These are phyloP conservation scores for Hemibagrus guttatus DNA, from an alignment of 2,797 vertebrate species.

Conservation along the genomic window DNA sequence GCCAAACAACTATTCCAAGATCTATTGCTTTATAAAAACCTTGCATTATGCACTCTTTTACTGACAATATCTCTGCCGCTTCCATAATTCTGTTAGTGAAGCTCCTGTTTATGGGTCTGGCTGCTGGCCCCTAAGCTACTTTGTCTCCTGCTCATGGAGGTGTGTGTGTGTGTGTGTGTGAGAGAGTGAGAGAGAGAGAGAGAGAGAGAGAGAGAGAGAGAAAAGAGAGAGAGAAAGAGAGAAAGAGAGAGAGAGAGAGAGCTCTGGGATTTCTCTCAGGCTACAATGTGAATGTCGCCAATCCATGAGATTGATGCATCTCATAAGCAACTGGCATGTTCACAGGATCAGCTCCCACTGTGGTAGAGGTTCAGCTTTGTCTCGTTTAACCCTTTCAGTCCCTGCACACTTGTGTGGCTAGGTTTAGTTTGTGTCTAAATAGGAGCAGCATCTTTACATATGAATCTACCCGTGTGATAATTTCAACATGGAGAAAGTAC, in stretches of 20 bases:
- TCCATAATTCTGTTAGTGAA: conserved; percentile 42
- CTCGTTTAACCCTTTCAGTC: background rate
- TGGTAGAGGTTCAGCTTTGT: conserved; percentile 10
- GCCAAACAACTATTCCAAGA: conserved; percentile 18
- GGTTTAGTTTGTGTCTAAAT: background rate
- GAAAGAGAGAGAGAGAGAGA: too few relatives aligned
- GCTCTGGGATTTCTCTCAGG: conserved; percentile 28
- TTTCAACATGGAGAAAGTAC: background rate
- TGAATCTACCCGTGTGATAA: background rate
- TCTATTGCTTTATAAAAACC: conserved; percentile 46
- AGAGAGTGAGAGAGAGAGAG: too few relatives aligned
- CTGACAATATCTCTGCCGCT: conserved; percentile 40
- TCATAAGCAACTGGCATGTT: conserved; percentile 48
- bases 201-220: too few relatives aligned
- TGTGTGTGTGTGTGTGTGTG: background rate
- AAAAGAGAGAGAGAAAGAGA: too few relatives aligned
- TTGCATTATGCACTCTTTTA: conserved; percentile 13
- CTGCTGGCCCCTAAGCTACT: conserved; percentile 24
- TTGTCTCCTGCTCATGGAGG: conserved; percentile 15
- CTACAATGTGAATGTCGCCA: conserved; percentile 24
- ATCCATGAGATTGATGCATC: conserved; percentile 51
- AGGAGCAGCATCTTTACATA: background rate
- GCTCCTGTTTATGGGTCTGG: conserved; percentile 36
- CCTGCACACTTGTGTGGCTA: background rate
- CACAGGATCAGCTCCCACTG: conserved; percentile 11